Evolutionary conservation across 2,888 invertebrate genomes (phyloP).

Genomic region (Drosophila conformis): DNA sequence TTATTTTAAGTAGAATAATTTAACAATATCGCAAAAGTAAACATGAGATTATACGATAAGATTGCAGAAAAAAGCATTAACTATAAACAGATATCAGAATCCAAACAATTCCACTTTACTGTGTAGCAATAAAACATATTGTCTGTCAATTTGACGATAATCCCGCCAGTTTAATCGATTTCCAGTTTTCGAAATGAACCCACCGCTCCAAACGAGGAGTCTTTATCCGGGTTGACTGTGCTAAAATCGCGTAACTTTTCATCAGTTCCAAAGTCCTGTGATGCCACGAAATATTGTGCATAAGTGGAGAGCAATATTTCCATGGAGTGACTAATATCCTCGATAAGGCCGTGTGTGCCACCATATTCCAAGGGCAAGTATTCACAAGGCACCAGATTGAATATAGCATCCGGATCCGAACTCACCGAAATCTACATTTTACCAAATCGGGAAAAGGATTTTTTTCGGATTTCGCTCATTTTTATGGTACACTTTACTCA

Average conservation of each 20-base stretch:
- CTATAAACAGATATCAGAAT: slow-evolving; percentile 11
- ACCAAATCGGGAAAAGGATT: rapidly evolving
- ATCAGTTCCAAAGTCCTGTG: slow-evolving; percentile 76
- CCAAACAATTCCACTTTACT: not conserved
- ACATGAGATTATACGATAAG: slow-evolving; percentile 26
- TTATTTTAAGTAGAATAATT: not conserved
- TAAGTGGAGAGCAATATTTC: slow-evolving; percentile 74
- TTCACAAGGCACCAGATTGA: slow-evolving; percentile 87
- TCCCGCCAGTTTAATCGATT: slow-evolving; percentile 72
- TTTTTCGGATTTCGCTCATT: not conserved
- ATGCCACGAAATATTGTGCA: slow-evolving; percentile 78
- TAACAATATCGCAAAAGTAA: slow-evolving; percentile 6
- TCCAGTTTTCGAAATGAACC: slow-evolving; percentile 84
- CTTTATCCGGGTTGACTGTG: slow-evolving; percentile 59
- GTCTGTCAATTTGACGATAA: slow-evolving; percentile 16
- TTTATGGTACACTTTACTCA: slow-evolving; percentile 79
- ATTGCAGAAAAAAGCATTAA: slow-evolving; percentile 4
- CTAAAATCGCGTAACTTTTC: slow-evolving; percentile 78
- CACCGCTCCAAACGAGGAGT: slow-evolving; percentile 81
- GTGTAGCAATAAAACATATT: slow-evolving; percentile 26
- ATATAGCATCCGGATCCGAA: slow-evolving; percentile 87
- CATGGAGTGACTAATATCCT: slow-evolving; percentile 82
- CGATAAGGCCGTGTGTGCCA: slow-evolving; percentile 86
- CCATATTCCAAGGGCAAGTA: slow-evolving; percentile 89
- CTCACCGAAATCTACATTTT: slow-evolving; percentile 86